Conservation (phyloP, 1,140 invertebrate genomes). For the Pogonomyrmex californicus region DNA sequence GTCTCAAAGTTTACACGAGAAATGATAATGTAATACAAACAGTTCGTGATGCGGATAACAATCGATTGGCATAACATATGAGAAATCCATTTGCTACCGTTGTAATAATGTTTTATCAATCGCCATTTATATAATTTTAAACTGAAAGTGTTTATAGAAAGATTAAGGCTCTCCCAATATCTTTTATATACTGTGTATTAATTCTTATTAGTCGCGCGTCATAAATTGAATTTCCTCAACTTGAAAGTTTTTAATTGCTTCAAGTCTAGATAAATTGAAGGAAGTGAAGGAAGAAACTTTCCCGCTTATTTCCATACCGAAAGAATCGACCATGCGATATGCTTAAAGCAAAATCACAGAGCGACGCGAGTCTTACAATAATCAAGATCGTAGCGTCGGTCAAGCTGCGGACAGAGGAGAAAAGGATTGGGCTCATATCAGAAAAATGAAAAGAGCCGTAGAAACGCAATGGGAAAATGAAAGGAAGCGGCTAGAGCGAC, state of each 20-base stretch:
- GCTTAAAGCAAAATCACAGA: constrained; percentile 79
- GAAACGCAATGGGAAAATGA: constrained; percentile 38
- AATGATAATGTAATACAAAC: constrained; percentile 19
- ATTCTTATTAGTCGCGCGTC: constrained; percentile 17
- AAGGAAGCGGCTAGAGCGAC: constrained; percentile 24
- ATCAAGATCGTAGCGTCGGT: constrained; percentile 74
- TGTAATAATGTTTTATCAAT: background rate
- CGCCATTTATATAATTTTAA: background rate
- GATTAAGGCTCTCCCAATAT: background rate
- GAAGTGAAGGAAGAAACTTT: constrained; percentile 10
- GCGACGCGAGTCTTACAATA: constrained; percentile 77
- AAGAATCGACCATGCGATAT: constrained; percentile 33
- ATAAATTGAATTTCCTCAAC: constrained; percentile 46
- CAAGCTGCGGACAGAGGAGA: constrained; percentile 43
- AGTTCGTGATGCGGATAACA: background rate
- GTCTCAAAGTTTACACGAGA: constrained; percentile 43
- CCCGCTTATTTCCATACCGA: constrained; percentile 15
- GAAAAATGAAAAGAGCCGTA: constrained; percentile 43
- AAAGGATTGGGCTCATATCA: constrained; percentile 24
- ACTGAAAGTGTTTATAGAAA: background rate
- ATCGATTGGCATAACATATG: background rate
- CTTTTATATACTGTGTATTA: background rate
- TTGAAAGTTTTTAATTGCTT: constrained; percentile 57
- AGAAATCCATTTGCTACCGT: background rate
- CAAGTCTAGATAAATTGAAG: constrained; percentile 29